These are phyloP conservation scores for Apolygus lucorum DNA, from an alignment of 1,140 invertebrate species.

Conservation along the genomic window DNA sequence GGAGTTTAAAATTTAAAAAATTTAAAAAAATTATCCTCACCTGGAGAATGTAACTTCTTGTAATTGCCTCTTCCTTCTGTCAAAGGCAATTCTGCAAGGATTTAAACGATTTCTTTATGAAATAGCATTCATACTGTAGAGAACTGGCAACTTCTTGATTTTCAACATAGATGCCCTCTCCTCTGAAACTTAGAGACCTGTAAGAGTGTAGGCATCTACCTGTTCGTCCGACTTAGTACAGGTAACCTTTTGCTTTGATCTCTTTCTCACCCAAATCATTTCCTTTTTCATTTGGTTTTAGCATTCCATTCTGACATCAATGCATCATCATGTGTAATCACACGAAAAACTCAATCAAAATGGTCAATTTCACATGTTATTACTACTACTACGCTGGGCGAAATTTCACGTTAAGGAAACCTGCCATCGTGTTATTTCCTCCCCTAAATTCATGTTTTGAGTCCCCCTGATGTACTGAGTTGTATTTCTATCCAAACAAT, in stretches of 20 bases:
- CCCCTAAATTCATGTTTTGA: background rate
- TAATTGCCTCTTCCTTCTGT: background rate
- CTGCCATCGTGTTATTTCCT: background rate
- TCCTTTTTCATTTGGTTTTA: background rate
- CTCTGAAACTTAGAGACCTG: background rate
- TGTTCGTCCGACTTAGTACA: background rate
- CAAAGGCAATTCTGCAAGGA: too few species aligned
- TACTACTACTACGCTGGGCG: too few species aligned
- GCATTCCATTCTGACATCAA: background rate
- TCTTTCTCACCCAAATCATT: background rate
- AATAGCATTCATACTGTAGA: background rate
- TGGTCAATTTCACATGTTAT: background rate
- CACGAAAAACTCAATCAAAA: background rate
- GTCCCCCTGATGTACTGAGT: background rate
- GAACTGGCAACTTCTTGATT: background rate
- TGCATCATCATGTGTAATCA: background rate
- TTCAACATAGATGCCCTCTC: background rate
- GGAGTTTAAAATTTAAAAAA: background rate
- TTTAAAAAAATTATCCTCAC: background rate
- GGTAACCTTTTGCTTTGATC: background rate
- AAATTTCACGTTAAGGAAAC: too few species aligned
- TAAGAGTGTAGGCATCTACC: background rate
- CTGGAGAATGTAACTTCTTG: background rate
- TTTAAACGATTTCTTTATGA: too few species aligned
- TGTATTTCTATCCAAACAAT: background rate